Evolutionary conservation across 92 coral and sea anemone genomes (phyloP).

Genomic region (Porites rus): DNA sequence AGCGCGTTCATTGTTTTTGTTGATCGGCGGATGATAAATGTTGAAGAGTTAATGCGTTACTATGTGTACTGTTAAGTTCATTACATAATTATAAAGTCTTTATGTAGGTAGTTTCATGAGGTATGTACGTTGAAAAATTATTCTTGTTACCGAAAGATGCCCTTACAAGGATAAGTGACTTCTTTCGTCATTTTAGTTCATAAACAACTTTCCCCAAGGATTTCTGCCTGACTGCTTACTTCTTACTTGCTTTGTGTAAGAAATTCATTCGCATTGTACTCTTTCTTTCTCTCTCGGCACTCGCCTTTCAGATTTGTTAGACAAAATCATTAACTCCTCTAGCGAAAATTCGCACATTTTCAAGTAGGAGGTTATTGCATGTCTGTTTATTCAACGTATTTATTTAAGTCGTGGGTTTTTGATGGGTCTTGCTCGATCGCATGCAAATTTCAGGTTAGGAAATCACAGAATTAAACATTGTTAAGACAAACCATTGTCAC

Average conservation of each 20-base stretch:
- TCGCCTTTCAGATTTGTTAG: not conserved
- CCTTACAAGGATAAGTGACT: not conserved
- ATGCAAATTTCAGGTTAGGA: constrained; percentile 45
- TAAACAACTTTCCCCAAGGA: constrained; percentile 44
- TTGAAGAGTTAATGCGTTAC: not conserved
- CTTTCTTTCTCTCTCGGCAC: not conserved
- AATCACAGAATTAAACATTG: constrained; percentile 44
- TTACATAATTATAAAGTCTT: not conserved
- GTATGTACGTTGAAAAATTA: not conserved
- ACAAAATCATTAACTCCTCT: not conserved
- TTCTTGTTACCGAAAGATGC: not conserved
- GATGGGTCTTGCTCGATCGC: constrained; percentile 22
- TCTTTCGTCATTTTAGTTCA: constrained; percentile 17
- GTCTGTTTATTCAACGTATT: constrained; percentile 25
- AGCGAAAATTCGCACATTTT: constrained; percentile 18
- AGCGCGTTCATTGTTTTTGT: constrained; percentile 26
- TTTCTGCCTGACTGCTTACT: constrained; percentile 37
- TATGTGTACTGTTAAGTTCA: constrained; percentile 7
- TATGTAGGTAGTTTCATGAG: constrained; percentile 1
- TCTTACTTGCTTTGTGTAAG: not conserved
- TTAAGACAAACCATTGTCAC: constrained; percentile 35
- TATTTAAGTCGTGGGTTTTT: constrained; percentile 7
- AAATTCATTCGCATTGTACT: too few species aligned
- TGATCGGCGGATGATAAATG: not conserved
- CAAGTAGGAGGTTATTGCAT: constrained; percentile 4